phyloP scores from a whole-genome alignment of 2,888 invertebrate genomes.

The Latheticus oryzae region DNA sequence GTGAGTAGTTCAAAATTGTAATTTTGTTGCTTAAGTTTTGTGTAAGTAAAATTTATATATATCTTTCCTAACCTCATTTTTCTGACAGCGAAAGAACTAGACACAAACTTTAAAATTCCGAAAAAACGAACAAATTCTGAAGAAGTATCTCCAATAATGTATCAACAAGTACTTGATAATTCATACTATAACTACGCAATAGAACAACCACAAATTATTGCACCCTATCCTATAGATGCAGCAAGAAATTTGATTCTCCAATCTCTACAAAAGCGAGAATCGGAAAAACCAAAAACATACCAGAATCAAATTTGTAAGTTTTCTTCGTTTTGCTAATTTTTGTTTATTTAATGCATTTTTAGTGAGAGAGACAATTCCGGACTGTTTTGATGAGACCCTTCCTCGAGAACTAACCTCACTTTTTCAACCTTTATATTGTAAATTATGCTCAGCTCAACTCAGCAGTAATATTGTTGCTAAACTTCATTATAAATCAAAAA shows the following conservation, averaged over 20 bases:
- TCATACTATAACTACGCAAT: constrained; percentile 53
- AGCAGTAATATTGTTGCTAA: constrained; percentile 66
- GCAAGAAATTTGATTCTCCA: constrained; percentile 46
- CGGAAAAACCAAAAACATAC: constrained; percentile 52
- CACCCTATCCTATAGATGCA: constrained; percentile 44
- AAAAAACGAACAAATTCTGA: constrained; percentile 44
- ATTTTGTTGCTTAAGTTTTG: too few relatives aligned
- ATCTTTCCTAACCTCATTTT: constrained; percentile 3
- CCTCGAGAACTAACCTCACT: constrained; percentile 65
- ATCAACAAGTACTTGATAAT: constrained; percentile 45
- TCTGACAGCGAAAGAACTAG: constrained; percentile 45
- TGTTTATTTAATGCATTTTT: too few relatives aligned
- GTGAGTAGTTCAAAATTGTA: constrained; percentile 32
- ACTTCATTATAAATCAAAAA: constrained; percentile 69
- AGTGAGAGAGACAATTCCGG: constrained; percentile 57
- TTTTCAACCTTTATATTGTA: constrained; percentile 68
- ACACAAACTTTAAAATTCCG: constrained; percentile 50
- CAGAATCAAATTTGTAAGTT: constrained; percentile 52
- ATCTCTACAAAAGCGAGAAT: constrained; percentile 44
- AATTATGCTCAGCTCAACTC: constrained; percentile 66
- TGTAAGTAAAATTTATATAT: too few relatives aligned
- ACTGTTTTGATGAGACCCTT: constrained; percentile 58
- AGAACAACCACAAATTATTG: constrained; percentile 12
- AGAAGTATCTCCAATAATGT: neutral
- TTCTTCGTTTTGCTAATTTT: constrained; percentile 1